Evolutionary conservation across 1,140 invertebrate species (phyloP).

Genomic region (Zeugodacus cucurbitae): DNA sequence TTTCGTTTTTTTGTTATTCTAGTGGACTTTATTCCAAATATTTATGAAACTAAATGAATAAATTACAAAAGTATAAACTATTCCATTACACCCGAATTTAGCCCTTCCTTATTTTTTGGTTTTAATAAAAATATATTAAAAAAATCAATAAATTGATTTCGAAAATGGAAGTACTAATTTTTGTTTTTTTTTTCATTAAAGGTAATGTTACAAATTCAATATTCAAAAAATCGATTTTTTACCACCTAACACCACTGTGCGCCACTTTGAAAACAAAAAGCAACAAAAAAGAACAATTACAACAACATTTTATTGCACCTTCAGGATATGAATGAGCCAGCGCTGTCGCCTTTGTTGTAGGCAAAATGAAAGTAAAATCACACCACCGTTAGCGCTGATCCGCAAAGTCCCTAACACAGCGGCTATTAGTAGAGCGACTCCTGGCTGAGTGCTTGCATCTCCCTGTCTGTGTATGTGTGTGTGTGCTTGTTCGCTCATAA

Average conservation of each 20-base stretch:
- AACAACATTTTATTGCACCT: conserved; percentile 18
- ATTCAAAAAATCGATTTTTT: too few relatives aligned
- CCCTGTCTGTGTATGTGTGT: background rate
- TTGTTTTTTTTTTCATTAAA: too few relatives aligned
- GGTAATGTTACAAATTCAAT: too few relatives aligned
- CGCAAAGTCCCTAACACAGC: background rate
- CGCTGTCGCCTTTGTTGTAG: background rate
- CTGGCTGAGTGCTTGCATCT: background rate
- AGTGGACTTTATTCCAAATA: too few relatives aligned
- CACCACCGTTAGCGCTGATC: background rate
- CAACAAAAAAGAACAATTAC: background rate
- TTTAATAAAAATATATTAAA: too few relatives aligned
- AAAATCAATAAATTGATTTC: too few relatives aligned
- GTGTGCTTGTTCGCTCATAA: background rate
- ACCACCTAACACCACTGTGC: background rate
- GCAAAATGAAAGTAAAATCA: background rate
- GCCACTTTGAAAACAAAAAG: background rate
- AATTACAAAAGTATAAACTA: too few relatives aligned
- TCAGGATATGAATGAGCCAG: background rate
- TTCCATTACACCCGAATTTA: too few relatives aligned
- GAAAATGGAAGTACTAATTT: too few relatives aligned
- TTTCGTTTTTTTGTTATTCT: too few relatives aligned
- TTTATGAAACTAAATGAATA: too few relatives aligned
- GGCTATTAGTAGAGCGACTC: background rate
- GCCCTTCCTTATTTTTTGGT: too few relatives aligned